A percentile compares a stretch with the other conserved stretches of the same genome.
phyloP scores from a whole-genome alignment of 2,113 vertebrate genomes.

The Oryzias woworae region DNA sequence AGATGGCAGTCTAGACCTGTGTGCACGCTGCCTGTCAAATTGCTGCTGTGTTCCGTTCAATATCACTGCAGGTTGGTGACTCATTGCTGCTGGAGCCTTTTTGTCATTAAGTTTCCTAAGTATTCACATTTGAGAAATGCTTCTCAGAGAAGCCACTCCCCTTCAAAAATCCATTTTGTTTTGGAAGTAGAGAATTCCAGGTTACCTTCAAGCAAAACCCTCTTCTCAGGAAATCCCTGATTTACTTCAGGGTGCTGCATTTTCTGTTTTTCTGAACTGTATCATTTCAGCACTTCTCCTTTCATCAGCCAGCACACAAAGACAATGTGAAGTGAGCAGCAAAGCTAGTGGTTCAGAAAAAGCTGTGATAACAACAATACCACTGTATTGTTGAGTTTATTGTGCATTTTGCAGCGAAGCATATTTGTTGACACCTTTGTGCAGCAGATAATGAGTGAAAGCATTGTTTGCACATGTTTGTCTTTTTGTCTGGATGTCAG shows the following conservation, averaged over 20 bases:
- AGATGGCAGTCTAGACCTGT: too few relatives aligned
- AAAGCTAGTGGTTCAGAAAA: slow-evolving; percentile 25
- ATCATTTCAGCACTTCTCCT: too few relatives aligned
- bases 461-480: slow-evolving; percentile 49
- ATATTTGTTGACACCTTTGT: slow-evolving; percentile 41
- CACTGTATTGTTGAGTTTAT: slow-evolving; percentile 19
- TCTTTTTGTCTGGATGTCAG: slow-evolving; percentile 42
- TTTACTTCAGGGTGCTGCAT: too few relatives aligned
- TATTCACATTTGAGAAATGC: too few relatives aligned
- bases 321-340: slow-evolving; percentile 9
- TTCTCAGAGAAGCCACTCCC: too few relatives aligned
- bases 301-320: slow-evolving; percentile 5
- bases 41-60: too few relatives aligned
- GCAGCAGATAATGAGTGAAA: slow-evolving; percentile 54
- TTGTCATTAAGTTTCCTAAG: background rate
- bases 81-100: slow-evolving; percentile 24
- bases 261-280: too few relatives aligned
- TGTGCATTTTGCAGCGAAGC: slow-evolving; percentile 28
- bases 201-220: too few relatives aligned
- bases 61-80: slow-evolving; percentile 23
- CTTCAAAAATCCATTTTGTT: too few relatives aligned
- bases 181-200: too few relatives aligned
- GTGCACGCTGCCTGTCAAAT: too few relatives aligned
- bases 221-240: too few relatives aligned
- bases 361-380: slow-evolving; percentile 23